Evolutionary conservation across 1,140 invertebrate genomes (phyloP).

Genomic region (Monomorium pharaonis): DNA sequence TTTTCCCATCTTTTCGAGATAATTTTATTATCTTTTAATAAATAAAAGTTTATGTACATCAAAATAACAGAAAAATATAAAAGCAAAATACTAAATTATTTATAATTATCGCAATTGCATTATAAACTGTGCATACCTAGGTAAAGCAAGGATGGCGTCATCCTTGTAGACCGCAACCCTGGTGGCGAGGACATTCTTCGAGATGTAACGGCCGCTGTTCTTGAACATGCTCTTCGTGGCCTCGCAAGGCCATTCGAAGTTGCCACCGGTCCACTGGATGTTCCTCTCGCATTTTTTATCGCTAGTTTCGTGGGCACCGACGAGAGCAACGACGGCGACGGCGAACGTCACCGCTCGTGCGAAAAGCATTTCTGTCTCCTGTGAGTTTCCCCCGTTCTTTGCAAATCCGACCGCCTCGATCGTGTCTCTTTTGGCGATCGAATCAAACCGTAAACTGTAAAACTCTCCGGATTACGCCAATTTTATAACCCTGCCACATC

Average conservation of each 20-base stretch:
- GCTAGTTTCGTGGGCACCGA: background rate
- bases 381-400: background rate
- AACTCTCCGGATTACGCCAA: constrained; percentile 53
- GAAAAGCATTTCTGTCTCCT: constrained; percentile 10
- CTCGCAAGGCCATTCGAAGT: constrained; percentile 86
- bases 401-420: background rate
- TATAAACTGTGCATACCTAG: constrained; percentile 80
- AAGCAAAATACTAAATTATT: background rate
- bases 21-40: background rate
- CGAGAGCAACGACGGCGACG: constrained; percentile 53
- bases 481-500: constrained; percentile 69
- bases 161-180: constrained; percentile 86
- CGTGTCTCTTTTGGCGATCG: background rate
- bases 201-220: constrained; percentile 85
- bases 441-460: constrained; percentile 58
- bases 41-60: background rate
- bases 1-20: background rate
- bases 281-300: background rate
- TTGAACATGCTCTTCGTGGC: constrained; percentile 85
- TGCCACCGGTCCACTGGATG: constrained; percentile 83
- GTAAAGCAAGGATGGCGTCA: constrained; percentile 85
- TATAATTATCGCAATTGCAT: background rate
- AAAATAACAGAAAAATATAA: background rate
- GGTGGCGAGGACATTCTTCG: constrained; percentile 87
- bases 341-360: constrained; percentile 15